phyloP scores from a whole-genome alignment of 1,140 invertebrate species.

The Sitodiplosis mosellana region DNA sequence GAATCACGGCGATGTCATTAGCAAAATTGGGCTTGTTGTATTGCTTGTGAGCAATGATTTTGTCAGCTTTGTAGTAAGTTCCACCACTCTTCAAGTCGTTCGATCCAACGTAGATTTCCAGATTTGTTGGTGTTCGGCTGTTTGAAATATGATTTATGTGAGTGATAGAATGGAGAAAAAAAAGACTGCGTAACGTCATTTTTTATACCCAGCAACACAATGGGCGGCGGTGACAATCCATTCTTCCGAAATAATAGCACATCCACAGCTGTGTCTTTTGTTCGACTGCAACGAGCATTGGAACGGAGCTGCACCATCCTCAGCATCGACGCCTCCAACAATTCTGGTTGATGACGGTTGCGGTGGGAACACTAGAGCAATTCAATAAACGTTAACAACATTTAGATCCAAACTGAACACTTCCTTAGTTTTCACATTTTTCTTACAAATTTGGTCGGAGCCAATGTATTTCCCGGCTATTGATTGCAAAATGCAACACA shows the following conservation, averaged over 20 bases:
- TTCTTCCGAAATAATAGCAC: conserved; percentile 19
- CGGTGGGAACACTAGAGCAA: conserved; percentile 8
- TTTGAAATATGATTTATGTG: neutral
- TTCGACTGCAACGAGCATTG: conserved; percentile 25
- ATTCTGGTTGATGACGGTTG: conserved; percentile 16
- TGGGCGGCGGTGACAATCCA: conserved; percentile 28
- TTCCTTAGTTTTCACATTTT: no score
- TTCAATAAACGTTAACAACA: neutral
- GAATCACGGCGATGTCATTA: conserved; percentile 33
- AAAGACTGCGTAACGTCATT: no score
- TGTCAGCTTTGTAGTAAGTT: conserved; percentile 23
- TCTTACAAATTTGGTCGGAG: neutral
- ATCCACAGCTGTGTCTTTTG: conserved; percentile 25
- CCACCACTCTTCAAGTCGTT: conserved; percentile 30
- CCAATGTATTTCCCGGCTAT: neutral
- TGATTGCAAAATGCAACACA: neutral
- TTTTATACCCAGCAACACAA: conserved; percentile 16
- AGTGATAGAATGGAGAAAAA: neutral
- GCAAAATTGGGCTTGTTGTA: conserved; percentile 22
- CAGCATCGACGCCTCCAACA: conserved; percentile 25
- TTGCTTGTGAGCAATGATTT: conserved; percentile 25
- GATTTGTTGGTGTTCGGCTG: conserved; percentile 8
- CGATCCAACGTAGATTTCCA: conserved; percentile 29
- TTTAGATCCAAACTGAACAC: neutral
- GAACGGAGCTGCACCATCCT: conserved; percentile 22